Base-by-base conservation (phyloP, 2,888 invertebrate genomes). In the Taphrorychus bicolor region DNA sequence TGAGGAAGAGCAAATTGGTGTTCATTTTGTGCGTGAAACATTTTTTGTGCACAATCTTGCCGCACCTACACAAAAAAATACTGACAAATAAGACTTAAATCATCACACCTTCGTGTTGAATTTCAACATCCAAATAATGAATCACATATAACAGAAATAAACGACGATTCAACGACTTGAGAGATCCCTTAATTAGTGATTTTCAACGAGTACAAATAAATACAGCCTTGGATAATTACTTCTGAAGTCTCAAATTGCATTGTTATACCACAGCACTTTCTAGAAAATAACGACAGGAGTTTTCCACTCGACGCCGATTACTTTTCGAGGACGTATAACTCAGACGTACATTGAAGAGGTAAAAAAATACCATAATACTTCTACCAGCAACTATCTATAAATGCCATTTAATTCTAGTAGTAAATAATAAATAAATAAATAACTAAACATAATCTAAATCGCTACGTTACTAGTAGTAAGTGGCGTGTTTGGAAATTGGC, bases 1-100 rank as follows among this genome's bases (percentile, higher is more conserved):
- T 22, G 19, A 48, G 63, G 63, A 63, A 63, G 63, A 63, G 40
- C 63, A 11, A 21, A 32, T 9, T 32, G n/a, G n/a, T n/a, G n/a
- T 32, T 32, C 2, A 7, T 32, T 32, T 32, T 32, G 32, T 32
- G 32, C 11, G 32, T 32, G 32, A 32, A 32, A 32, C 32, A n/a
- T n/a, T n/a, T n/a, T n/a, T 32, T 11, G 32, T 32, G 32, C 32
- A 32, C 32, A 32, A 32, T 32, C 11, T 7, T 11, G 11, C 11
- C 11, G 32, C 11, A 32, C 32, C 11, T 32, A 9, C 11, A 32
- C 32, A 32, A 24, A 24, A 4, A 7, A 32, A 9, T 32, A 9
- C 32, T 9, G 32, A 3, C 32, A 32, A 32, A 11, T 9, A 32
- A 32, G 3, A 32, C 7, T 32, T 2, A 32, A 32, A 32, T 32